Base-by-base conservation (phyloP, 1,140 invertebrate genomes). In the Daktulosphaira vitifoliae region DNA sequence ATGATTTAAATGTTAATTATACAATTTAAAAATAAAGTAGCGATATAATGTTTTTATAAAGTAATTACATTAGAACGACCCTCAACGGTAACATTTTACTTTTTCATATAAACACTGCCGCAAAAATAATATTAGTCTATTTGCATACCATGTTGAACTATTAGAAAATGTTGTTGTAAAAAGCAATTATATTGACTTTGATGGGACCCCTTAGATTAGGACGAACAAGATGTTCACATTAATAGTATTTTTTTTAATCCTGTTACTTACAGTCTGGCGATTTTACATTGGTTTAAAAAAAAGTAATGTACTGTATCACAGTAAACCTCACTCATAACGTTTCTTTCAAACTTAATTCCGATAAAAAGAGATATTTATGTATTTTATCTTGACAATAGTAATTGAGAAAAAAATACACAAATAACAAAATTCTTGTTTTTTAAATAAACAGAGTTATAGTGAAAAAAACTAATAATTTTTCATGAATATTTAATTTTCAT, bases 121-220 rank as follows among this genome's bases (percentile, higher is more conserved):
- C 5, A 7, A 37, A 37, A 37, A 22, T 53, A 22, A 22, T 20
- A 37, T 38, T 29, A 16, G 6, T 53, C 20, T 54, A 22, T 53
- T 39, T n/a, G 25, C 15, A 23, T 42, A n/a, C 37, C 3, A n/a
- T n/a, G n/a, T n/a, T n/a, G n/a, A n/a, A n/a, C n/a, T n/a, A n/a
- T n/a, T n/a, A n/a, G n/a, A n/a, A n/a, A n/a, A n/a, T n/a, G n/a
- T n/a, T n/a, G n/a, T n/a, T n/a, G n/a, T n/a, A n/a, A n/a, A n/a
- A n/a, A n/a, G n/a, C n/a, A n/a, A n/a, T n/a, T n/a, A n/a, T n/a
- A n/a, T 16, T 5, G 39, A 62, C n/a, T 42, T 13, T 38, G 11
- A 59, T 22, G n/a, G 25, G n/a, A 15, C 38, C 39, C n/a, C 46
- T 46, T 48, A 62, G 46, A 33, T 62, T 62, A 62, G 46, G 56